These are phyloP conservation scores for Orchestes rusci DNA, from an alignment of 2,888 invertebrate species.

Conservation along the genomic window DNA sequence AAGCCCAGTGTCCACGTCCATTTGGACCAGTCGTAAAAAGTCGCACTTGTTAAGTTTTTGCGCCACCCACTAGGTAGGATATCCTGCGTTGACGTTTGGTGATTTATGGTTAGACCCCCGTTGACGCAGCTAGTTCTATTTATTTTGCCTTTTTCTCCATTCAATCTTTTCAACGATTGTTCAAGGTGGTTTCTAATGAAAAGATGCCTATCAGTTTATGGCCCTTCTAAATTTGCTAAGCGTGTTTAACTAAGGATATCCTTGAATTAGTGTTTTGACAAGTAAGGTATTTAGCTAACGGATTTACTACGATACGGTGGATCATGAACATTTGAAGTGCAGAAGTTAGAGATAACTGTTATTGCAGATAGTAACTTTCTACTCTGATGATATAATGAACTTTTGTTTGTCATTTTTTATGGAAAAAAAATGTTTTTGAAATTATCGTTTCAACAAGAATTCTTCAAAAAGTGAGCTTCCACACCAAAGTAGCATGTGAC, in stretches of 20 bases:
- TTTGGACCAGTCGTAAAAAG: constrained; percentile 31
- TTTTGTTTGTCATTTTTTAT: too few relatives aligned
- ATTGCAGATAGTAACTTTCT: too few relatives aligned
- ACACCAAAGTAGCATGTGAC: too few relatives aligned
- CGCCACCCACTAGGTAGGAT: constrained; percentile 33
- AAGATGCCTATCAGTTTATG: constrained; percentile 14
- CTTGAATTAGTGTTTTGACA: constrained; percentile 24
- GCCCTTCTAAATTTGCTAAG: constrained; percentile 24
- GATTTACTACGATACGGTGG: too few relatives aligned
- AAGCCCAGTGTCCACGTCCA: constrained; percentile 30
- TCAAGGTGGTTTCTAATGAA: constrained; percentile 32
- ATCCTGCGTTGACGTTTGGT: constrained; percentile 35
- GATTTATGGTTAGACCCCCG: constrained; percentile 40
- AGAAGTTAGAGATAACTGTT: too few relatives aligned
- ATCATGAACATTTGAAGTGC: too few relatives aligned
- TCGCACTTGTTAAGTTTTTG: constrained; percentile 33
- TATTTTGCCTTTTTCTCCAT: constrained; percentile 23
- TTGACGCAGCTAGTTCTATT: constrained; percentile 32
- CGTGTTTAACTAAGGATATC: constrained; percentile 21
- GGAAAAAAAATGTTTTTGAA: too few relatives aligned
- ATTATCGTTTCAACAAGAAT: too few relatives aligned
- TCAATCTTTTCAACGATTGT: constrained; percentile 31
- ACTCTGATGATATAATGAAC: too few relatives aligned
- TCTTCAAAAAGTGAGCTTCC: too few relatives aligned
- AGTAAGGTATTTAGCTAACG: constrained; percentile 11